phyloP scores from a whole-genome alignment of 2,113 vertebrate species.

The Serilophus lunatus region DNA sequence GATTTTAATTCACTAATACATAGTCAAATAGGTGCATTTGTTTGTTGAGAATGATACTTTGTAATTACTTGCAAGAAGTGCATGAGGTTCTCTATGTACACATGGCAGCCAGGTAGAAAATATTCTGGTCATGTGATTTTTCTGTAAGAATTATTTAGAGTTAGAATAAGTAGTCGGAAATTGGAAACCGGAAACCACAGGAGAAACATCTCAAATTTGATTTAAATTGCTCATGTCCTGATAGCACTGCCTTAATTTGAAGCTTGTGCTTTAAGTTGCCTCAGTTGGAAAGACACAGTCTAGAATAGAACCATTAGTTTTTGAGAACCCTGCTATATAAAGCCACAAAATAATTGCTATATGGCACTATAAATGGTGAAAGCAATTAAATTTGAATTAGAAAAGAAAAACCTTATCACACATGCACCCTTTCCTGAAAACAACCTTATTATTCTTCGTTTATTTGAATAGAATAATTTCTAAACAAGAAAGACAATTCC shows the following conservation, averaged over 20 bases:
- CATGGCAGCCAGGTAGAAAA: neutral
- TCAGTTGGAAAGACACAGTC: neutral
- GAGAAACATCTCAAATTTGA: rapidly evolving
- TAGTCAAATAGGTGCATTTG: neutral
- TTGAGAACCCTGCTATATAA: neutral
- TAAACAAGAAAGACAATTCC: neutral
- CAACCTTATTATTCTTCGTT: neutral
- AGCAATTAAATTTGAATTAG: neutral
- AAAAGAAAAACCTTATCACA: neutral
- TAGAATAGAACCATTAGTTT: neutral
- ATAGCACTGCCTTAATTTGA: neutral
- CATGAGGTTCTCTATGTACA: neutral
- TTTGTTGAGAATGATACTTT: neutral
- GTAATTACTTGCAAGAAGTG: neutral
- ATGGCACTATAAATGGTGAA: neutral
- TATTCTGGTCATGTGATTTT: neutral
- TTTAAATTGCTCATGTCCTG: neutral
- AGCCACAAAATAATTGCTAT: neutral
- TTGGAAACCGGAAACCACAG: neutral
- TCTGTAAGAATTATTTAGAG: neutral
- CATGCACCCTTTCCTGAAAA: neutral
- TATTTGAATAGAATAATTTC: neutral
- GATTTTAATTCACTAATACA: neutral
- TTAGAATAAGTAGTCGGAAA: neutral
- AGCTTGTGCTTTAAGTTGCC: neutral